These are phyloP conservation scores for Nemurella pictetii DNA, from an alignment of 2,888 invertebrate genomes.

Conservation along the genomic window DNA sequence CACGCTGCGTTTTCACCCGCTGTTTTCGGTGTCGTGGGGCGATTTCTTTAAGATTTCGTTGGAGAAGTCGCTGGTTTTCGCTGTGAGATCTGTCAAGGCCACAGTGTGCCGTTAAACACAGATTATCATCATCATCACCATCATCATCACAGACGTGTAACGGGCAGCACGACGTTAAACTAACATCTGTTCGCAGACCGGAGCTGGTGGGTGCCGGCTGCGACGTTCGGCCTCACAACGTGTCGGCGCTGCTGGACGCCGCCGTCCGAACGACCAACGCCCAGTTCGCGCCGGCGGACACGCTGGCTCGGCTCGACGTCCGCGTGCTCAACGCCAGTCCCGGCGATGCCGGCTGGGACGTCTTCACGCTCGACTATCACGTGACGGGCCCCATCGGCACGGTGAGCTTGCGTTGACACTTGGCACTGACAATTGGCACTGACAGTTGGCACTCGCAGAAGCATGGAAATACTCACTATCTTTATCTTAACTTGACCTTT, in stretches of 20 bases:
- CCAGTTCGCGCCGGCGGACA: conserved; percentile 90
- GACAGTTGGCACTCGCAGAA: too few relatives aligned
- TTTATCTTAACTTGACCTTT: too few relatives aligned
- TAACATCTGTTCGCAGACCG: conserved; percentile 63
- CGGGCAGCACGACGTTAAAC: too few relatives aligned
- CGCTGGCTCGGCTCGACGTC: conserved; percentile 84
- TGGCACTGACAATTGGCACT: too few relatives aligned
- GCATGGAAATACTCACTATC: too few relatives aligned
- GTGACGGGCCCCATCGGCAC: conserved; percentile 88
- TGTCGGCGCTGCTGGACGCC: conserved; percentile 81
- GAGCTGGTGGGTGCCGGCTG: conserved; percentile 86
- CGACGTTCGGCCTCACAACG: conserved; percentile 84
- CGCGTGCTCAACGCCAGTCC: conserved; percentile 65
- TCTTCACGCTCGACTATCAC: conserved; percentile 84
- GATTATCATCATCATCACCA: background rate
- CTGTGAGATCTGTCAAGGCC: background rate
- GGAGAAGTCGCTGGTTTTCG: background rate
- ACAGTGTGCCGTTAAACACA: background rate
- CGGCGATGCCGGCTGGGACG: conserved; percentile 87
- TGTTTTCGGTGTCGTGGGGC: background rate
- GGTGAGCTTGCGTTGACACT: conserved; percentile 57
- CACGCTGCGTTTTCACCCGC: too few relatives aligned
- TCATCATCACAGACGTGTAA: too few relatives aligned
- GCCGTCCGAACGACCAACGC: conserved; percentile 91
- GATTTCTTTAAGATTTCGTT: too few relatives aligned